These are phyloP conservation scores for Ceratina calcarata DNA, from an alignment of 1,140 invertebrate genomes.

Conservation along the genomic window DNA sequence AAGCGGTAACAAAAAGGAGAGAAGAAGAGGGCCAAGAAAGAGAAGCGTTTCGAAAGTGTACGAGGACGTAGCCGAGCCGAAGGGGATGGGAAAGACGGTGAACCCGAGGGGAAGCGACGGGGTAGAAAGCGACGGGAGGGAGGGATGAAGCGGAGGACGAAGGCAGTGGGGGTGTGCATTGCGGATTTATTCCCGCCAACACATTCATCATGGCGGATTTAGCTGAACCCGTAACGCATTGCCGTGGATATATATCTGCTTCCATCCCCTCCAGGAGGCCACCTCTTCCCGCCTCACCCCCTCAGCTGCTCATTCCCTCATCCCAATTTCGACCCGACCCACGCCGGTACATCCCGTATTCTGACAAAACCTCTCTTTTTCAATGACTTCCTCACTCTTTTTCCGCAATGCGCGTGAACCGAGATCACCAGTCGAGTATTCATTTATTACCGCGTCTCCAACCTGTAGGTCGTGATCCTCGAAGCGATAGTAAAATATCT, in stretches of 20 bases:
- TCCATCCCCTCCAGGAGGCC: slow-evolving; percentile 63
- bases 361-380: slow-evolving; percentile 70
- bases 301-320: slow-evolving; percentile 36
- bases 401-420: slow-evolving; percentile 54
- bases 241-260: slow-evolving; percentile 80
- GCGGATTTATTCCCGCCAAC: slow-evolving; percentile 82
- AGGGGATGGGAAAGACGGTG: slow-evolving; percentile 60
- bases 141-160: slow-evolving; percentile 61
- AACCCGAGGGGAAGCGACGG: slow-evolving; percentile 48
- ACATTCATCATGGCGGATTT: slow-evolving; percentile 82
- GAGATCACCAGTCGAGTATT: slow-evolving; percentile 10
- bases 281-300: slow-evolving; percentile 7
- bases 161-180: slow-evolving; percentile 79
- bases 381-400: slow-evolving; percentile 74
- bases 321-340: slow-evolving; percentile 61
- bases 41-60: slow-evolving; percentile 57
- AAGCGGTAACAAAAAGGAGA: slow-evolving; percentile 35
- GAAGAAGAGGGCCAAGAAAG: slow-evolving; percentile 12
- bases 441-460: no score
- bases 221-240: slow-evolving; percentile 82
- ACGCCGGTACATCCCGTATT: slow-evolving; percentile 63
- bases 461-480: no score
- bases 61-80: slow-evolving; percentile 46
- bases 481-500: not conserved
- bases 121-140: slow-evolving; percentile 52